Conservation (phyloP, 2,797 vertebrate genomes). For the Ctenopoma kingsleyae region DNA sequence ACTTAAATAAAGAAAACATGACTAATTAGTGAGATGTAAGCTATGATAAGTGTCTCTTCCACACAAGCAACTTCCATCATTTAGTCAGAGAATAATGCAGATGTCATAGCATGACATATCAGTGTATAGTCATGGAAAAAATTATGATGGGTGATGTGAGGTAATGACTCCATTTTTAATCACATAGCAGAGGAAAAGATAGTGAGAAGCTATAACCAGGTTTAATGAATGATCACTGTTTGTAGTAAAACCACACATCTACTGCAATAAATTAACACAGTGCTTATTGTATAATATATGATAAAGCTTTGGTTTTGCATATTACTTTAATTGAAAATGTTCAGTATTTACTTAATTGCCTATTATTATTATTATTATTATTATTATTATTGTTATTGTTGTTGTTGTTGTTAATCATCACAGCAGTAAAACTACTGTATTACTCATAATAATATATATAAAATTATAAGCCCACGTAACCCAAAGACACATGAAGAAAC, state of each 20-base stretch:
- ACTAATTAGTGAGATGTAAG: constrained; percentile 38
- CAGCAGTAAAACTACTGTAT: too few species aligned
- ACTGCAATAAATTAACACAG: too few species aligned
- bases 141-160: constrained; percentile 5
- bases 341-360: too few species aligned
- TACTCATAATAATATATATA: too few species aligned
- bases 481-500: too few species aligned
- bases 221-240: not conserved
- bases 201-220: not conserved
- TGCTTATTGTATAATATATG: too few species aligned
- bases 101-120: not conserved
- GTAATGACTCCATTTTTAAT: not conserved
- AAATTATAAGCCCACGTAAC: too few species aligned
- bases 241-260: not conserved
- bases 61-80: constrained; percentile 16
- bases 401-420: too few species aligned
- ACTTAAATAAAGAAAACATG: constrained; percentile 50
- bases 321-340: too few species aligned
- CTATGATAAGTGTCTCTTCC: not conserved
- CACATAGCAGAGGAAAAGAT: not conserved
- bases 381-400: too few species aligned
- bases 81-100: not conserved
- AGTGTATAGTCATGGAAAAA: not conserved
- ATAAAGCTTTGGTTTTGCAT: too few species aligned
- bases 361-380: too few species aligned